phyloP scores from a whole-genome alignment of 2,113 vertebrate genomes.

The Salvator merianae region DNA sequence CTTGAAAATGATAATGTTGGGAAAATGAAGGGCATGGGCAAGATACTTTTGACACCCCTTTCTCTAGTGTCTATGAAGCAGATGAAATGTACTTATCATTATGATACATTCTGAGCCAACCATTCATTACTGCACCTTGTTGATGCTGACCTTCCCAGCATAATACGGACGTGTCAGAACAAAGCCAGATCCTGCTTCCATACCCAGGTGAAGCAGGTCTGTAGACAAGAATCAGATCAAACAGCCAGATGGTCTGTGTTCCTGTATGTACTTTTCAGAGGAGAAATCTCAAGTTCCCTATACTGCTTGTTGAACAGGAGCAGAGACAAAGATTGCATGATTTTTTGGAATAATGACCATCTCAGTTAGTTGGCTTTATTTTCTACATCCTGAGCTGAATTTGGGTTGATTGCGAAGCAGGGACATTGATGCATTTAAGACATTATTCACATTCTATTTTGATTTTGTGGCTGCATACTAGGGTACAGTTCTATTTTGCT shows the following conservation, averaged over 20 bases:
- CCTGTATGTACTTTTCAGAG: background rate
- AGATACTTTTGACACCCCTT: background rate
- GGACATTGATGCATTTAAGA: no score
- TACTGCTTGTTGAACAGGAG: no score
- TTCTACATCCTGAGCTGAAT: no score
- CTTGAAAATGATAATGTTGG: background rate
- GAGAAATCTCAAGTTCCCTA: background rate
- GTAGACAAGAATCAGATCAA: background rate
- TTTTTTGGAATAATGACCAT: no score
- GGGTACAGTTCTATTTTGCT: no score
- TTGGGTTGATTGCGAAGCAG: no score
- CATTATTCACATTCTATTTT: no score
- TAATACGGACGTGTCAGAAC: background rate
- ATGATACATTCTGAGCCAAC: background rate
- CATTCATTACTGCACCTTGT: background rate
- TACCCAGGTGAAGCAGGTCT: background rate
- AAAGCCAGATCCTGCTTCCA: background rate
- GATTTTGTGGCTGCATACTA: no score
- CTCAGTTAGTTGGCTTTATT: no score
- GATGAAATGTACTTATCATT: background rate
- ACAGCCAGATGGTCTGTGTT: background rate
- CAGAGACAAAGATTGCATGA: no score
- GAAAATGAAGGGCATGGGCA: background rate
- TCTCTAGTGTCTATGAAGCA: background rate
- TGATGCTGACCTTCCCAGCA: background rate